These are phyloP conservation scores for Sebastes hubbsi DNA, from an alignment of 2,797 vertebrate species.

Conservation along the genomic window DNA sequence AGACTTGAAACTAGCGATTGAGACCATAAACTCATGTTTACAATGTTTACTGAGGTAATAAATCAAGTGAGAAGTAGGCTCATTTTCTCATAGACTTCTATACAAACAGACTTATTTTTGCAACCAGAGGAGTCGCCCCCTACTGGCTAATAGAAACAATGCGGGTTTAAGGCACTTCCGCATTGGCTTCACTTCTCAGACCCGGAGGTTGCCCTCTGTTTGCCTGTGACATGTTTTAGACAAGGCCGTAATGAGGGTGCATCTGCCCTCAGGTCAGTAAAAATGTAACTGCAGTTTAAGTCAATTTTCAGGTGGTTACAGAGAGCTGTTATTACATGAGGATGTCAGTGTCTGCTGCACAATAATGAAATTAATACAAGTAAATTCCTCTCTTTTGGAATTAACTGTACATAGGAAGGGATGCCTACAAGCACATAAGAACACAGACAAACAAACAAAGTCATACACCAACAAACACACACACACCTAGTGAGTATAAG, in stretches of 20 bases:
- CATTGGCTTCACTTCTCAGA: no score
- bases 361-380: background rate
- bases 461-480: conserved; percentile 8
- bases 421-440: background rate
- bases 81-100: no score
- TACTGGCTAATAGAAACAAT: no score
- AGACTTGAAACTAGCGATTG: no score
- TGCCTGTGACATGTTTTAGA: background rate
- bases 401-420: background rate
- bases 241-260: background rate
- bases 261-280: background rate
- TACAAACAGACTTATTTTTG: no score
- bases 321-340: background rate
- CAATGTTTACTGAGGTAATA: no score
- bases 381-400: background rate
- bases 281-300: background rate
- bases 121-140: no score
- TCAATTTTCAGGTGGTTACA: background rate
- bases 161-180: no score
- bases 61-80: no score
- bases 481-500: background rate
- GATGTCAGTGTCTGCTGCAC: background rate
- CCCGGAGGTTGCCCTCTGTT: background rate
- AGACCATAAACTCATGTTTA: no score
- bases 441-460: conserved; percentile 17